Evolutionary conservation across 2,113 vertebrate genomes (phyloP).

Genomic region (Eurystomus gularis): DNA sequence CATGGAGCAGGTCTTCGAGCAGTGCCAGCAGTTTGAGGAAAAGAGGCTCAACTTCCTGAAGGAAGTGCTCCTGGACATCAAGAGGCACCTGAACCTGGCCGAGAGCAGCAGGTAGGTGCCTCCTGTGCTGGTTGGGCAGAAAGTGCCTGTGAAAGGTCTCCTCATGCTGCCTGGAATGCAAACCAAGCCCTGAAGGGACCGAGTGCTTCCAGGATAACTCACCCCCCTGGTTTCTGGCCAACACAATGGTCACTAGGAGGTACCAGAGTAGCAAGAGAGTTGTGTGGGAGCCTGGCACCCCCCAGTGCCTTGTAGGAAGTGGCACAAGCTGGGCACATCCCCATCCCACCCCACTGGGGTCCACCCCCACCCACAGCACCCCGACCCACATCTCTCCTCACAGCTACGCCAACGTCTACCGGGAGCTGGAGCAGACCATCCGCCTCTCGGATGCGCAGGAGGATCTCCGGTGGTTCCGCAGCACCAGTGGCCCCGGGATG

Average conservation of each 20-base stretch:
- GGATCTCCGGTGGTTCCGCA: slow-evolving; percentile 98
- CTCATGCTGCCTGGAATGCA: neutral
- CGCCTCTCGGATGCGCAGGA: slow-evolving; percentile 90
- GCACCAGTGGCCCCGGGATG: slow-evolving; percentile 92
- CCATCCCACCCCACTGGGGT: accelerated
- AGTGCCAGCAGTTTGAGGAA: slow-evolving; percentile 97
- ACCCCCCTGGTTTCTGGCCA: neutral
- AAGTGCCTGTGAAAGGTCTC: accelerated
- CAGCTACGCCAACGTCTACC: slow-evolving; percentile 91
- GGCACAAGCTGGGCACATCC: neutral
- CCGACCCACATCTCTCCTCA: accelerated
- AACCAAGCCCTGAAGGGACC: neutral
- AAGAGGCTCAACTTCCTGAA: slow-evolving; percentile 96
- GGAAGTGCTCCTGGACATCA: slow-evolving; percentile 95
- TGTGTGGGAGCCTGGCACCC: accelerated
- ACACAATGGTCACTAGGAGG: accelerated
- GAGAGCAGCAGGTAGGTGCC: slow-evolving; percentile 88
- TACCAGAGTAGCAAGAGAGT: neutral
- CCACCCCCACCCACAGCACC: neutral
- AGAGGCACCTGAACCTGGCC: slow-evolving; percentile 93
- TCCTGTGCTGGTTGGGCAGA: neutral
- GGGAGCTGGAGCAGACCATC: slow-evolving; percentile 93
- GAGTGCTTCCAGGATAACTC: neutral
- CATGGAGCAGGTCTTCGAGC: slow-evolving; percentile 98
- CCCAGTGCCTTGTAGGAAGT: neutral